phyloP scores from a whole-genome alignment of 1,140 invertebrate genomes.

The Dinothrombium tinctorium region DNA sequence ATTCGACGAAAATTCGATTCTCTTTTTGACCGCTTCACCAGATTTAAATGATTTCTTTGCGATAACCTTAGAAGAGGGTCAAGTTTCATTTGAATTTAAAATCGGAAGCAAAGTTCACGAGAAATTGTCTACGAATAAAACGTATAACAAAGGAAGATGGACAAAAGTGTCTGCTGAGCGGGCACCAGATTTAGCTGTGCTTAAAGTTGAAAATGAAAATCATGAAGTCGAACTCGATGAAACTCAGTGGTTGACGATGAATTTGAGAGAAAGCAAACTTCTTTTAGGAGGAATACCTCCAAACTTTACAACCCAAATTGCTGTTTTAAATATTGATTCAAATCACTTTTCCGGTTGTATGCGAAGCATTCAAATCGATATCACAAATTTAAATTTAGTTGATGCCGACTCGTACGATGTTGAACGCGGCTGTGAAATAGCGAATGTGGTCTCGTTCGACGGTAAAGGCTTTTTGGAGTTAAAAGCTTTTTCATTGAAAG shows the following conservation, averaged over 20 bases:
- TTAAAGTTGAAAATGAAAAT: constrained; percentile 41
- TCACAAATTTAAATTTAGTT: constrained; percentile 38
- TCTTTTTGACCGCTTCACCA: constrained; percentile 54
- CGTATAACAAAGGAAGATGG: constrained; percentile 57
- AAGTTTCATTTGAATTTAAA: constrained; percentile 5
- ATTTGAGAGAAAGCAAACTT: constrained; percentile 20
- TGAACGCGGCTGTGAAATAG: constrained; percentile 39
- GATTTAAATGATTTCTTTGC: constrained; percentile 22
- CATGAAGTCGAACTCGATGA: constrained; percentile 29
- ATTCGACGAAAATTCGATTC: constrained; percentile 58
- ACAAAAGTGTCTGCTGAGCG: constrained; percentile 39
- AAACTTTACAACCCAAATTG: constrained; percentile 26
- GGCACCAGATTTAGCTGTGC: constrained; percentile 17
- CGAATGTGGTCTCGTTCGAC: constrained; percentile 40
- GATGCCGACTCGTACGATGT: constrained; percentile 42
- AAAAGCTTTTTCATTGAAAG: constrained; percentile 31
- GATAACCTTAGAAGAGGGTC: constrained; percentile 10
- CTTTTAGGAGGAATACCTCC: constrained; percentile 60
- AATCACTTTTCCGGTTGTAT: constrained; percentile 54
- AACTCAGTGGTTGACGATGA: constrained; percentile 34
- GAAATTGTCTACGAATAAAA: constrained; percentile 12
- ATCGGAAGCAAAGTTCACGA: neutral
- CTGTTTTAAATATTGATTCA: constrained; percentile 17
- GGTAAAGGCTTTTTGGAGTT: constrained; percentile 55
- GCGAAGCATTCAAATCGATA: constrained; percentile 44